Percentiles rank a stretch among this genome's conserved stretches.
These are phyloP conservation scores for Silurus glanis DNA, from an alignment of 2,113 vertebrate species.

Conservation along the genomic window DNA sequence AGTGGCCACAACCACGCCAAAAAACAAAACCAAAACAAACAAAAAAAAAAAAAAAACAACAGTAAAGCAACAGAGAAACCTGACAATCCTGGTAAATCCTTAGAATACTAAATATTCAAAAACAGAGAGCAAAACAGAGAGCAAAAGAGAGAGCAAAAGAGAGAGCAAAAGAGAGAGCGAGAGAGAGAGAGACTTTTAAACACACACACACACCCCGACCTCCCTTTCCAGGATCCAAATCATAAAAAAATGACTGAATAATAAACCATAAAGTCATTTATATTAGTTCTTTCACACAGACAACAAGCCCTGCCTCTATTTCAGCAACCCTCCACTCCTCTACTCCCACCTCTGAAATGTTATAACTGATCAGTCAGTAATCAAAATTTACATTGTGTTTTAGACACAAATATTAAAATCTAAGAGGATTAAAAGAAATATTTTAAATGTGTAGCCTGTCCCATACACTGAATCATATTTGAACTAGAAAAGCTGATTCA, in stretches of 20 bases:
- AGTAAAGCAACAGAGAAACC: not conserved
- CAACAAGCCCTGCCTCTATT: not conserved
- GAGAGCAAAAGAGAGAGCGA: no score
- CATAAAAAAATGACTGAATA: not conserved
- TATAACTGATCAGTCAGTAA: not conserved
- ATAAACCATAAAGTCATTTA: not conserved
- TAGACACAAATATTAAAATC: not conserved
- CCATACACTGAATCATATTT: not conserved
- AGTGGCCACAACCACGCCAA: no score
- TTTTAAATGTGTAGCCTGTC: not conserved
- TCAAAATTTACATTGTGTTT: not conserved
- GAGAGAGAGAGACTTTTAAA: no score
- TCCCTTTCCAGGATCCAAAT: not conserved
- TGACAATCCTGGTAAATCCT: not conserved
- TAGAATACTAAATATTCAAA: not conserved
- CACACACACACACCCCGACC: no score
- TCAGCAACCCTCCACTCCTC: not conserved
- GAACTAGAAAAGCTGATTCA: not conserved
- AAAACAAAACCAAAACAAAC: not conserved
- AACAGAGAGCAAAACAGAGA: no score
- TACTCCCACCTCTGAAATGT: not conserved
- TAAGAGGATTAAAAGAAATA: not conserved
- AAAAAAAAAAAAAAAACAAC: not conserved
- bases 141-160: no score
- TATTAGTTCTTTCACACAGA: not conserved